Evolutionary conservation across 2,888 invertebrate species (phyloP).

Genomic region (Euzophera pinguis): DNA sequence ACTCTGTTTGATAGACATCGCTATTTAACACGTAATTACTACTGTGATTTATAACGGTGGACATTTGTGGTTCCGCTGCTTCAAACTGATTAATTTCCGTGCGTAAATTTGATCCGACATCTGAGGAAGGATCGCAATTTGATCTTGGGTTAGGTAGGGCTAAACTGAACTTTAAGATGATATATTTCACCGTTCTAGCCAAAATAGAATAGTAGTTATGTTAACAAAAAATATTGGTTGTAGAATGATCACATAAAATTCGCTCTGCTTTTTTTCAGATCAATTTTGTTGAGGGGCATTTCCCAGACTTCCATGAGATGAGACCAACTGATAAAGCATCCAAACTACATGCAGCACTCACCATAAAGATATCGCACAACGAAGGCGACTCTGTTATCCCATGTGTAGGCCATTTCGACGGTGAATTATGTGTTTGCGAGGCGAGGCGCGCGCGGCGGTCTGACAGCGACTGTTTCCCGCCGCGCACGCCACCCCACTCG

Average conservation of each 20-base stretch:
- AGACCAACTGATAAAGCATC: background rate
- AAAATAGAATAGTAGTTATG: too few species aligned
- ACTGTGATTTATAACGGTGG: background rate
- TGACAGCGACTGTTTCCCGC: slow-evolving; percentile 47
- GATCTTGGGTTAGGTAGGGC: too few species aligned
- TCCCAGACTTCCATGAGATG: background rate
- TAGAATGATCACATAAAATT: background rate
- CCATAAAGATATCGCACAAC: slow-evolving; percentile 90
- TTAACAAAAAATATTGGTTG: too few species aligned
- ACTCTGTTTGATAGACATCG: slow-evolving; percentile 7
- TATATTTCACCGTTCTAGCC: too few species aligned
- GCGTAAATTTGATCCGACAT: background rate
- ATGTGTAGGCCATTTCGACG: slow-evolving; percentile 85
- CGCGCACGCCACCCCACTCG: slow-evolving; percentile 44
- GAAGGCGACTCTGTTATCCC: slow-evolving; percentile 91
- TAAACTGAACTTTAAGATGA: too few species aligned
- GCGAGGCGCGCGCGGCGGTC: slow-evolving; percentile 44
- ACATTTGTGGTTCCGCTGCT: background rate
- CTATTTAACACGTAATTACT: slow-evolving; percentile 9
- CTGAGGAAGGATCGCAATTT: background rate
- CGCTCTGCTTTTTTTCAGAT: background rate
- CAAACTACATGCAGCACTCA: slow-evolving; percentile 58
- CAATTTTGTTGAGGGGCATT: background rate
- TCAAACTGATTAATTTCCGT: background rate
- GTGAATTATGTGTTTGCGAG: slow-evolving; percentile 15